Base-by-base conservation (phyloP, 1,140 invertebrate genomes). In the Tetranychus cinnabarinus region DNA sequence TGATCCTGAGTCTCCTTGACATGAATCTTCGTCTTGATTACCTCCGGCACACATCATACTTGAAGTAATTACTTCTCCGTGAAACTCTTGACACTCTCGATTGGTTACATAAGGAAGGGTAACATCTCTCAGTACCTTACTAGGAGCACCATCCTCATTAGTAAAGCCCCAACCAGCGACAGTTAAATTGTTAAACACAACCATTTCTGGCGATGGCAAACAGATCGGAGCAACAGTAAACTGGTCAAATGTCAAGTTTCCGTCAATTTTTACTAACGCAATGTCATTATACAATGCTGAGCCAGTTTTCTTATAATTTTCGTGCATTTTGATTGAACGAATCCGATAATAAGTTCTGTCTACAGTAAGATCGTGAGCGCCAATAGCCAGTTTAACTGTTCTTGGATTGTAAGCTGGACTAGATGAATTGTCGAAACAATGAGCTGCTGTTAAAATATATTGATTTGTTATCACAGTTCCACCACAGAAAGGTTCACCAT, bases 1-100 rank as follows among this genome's bases (percentile, higher is more conserved):
- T 8, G 60, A 60, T n/a, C 61, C 61, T n/a, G 45, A 50, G 35
- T 62, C 61, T 13, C 61, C 61, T 58, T 62, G 61, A 59, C 61
- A 61, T 12, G 52, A 34, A 48, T 61, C 60, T 59, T 58, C 15
- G 13, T 36, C 37, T 50, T 62, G 31, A 36, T 36, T 46, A 6
- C 55, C 52, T 15, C 60, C 60, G 13, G 60, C 60, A 56, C 60
- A 61, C 34, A 61, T 13, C n/a, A 35, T 34, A n/a, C 47, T 61
- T 3, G 36, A 37, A 42, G 35, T 61, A 23, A 61, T 42, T 5
- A 60, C n/a, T 48, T 35, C 46, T 15, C 46, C 50, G 31, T 50
- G 42, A 23, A 36, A 39, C 15, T 47, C 35, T 36, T 52, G 12
- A 36, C 59, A 60, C n/a, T 35, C 46, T 12, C 31, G 35, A 31